Evolutionary conservation across 37 sponge, comb jelly and placozoan species (phyloP).

Genomic region (Spongilla lacustris): DNA sequence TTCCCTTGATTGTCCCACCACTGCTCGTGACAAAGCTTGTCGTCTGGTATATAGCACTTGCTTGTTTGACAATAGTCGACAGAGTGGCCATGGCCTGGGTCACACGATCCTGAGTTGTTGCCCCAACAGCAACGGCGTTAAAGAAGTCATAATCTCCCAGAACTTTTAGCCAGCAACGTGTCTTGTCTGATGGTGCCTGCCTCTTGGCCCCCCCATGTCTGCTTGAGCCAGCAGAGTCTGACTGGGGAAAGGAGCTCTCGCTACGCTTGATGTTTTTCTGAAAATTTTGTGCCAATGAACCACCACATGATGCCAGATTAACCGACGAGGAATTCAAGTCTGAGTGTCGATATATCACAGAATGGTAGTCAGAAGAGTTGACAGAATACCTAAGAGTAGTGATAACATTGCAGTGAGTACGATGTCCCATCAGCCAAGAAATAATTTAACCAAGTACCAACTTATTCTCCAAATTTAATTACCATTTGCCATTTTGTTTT

Average conservation of each 20-base stretch:
- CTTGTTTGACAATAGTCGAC: not conserved
- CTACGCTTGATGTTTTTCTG: too few relatives aligned
- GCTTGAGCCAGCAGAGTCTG: too few relatives aligned
- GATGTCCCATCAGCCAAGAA: too few relatives aligned
- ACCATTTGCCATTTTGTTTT: too few relatives aligned
- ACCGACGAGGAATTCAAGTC: slow-evolving; percentile 34
- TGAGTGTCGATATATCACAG: slow-evolving; percentile 63
- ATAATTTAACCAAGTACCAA: too few relatives aligned
- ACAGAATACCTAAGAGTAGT: not conserved
- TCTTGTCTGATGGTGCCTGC: slow-evolving; percentile 18
- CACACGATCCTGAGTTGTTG: not conserved
- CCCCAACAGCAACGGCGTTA: slow-evolving; percentile 7
- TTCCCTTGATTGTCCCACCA: slow-evolving; percentile 8
- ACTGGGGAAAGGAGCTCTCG: too few relatives aligned
- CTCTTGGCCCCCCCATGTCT: not conserved
- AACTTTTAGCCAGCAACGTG: slow-evolving; percentile 51
- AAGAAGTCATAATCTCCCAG: slow-evolving; percentile 49
- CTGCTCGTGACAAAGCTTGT: slow-evolving; percentile 42
- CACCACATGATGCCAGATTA: slow-evolving; percentile 44
- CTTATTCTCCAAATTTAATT: too few relatives aligned
- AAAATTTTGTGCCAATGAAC: too few relatives aligned
- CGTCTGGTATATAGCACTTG: slow-evolving; percentile 30
- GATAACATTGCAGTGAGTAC: not conserved
- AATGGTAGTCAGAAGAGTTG: slow-evolving; percentile 15
- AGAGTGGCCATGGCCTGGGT: slow-evolving; percentile 21